These are phyloP conservation scores for Steinernema hermaphroditum DNA, from an alignment of 2,888 invertebrate species.

Conservation along the genomic window DNA sequence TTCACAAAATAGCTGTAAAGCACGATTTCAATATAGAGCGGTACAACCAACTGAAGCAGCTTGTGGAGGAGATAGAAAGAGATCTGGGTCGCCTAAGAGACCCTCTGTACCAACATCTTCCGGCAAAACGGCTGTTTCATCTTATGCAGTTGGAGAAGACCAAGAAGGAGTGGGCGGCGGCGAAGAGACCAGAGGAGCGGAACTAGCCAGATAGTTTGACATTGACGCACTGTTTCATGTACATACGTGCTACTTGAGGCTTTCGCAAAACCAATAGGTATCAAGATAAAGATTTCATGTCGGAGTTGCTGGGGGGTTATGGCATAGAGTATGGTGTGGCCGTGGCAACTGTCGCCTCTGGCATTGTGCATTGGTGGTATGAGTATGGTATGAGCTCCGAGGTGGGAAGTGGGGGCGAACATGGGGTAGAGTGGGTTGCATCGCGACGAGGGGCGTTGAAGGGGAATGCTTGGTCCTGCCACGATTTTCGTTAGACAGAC, in stretches of 20 bases:
- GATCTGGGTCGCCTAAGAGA: slow-evolving; percentile 58
- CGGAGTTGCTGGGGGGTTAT: no score
- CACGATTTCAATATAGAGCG: slow-evolving; percentile 55
- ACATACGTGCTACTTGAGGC: no score
- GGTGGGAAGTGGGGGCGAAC: no score
- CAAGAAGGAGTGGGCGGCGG: background rate
- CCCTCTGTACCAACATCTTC: slow-evolving; percentile 62
- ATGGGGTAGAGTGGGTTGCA: no score
- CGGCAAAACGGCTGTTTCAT: slow-evolving; percentile 50
- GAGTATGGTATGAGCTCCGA: no score
- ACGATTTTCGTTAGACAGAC: background rate
- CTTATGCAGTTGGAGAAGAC: background rate
- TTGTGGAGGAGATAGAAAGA: slow-evolving; percentile 50
- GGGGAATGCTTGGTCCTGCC: background rate
- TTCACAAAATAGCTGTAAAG: slow-evolving; percentile 58
- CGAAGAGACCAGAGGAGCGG: background rate
- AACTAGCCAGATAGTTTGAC: background rate
- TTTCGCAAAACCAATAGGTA: no score
- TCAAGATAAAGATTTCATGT: no score
- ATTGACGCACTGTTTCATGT: no score
- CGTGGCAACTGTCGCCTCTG: no score
- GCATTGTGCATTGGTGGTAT: no score
- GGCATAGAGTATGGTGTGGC: no score
- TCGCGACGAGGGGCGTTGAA: background rate
- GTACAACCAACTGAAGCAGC: slow-evolving; percentile 55